A percentile compares a stretch with the other conserved stretches of the same genome.
Conservation (phyloP, 2,797 vertebrate genomes). For the Rhinatrema bivittatum region DNA sequence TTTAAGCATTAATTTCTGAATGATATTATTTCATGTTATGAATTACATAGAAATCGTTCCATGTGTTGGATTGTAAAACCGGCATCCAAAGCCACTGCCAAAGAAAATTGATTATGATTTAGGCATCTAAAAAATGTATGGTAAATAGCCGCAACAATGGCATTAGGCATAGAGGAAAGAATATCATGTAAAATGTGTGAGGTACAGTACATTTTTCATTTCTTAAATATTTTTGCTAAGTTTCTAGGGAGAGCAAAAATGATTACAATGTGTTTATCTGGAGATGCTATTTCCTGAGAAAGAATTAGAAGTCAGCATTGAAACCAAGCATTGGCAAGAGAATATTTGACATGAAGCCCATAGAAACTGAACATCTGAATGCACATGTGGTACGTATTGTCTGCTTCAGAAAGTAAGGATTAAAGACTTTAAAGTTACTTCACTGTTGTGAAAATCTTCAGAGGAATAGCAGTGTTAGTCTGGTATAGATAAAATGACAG, state of each 20-base stretch:
- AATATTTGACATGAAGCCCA: too few species aligned
- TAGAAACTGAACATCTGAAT: too few species aligned
- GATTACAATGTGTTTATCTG: not conserved
- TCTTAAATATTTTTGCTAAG: constrained; percentile 1
- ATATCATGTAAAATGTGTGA: not conserved
- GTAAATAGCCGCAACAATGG: not conserved
- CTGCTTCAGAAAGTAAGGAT: too few species aligned
- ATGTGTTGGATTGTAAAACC: constrained; percentile 20
- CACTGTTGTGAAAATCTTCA: too few species aligned
- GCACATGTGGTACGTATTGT: too few species aligned
- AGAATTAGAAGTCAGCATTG: not conserved
- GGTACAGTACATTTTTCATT: constrained; percentile 2
- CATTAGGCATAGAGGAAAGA: constrained; percentile 5
- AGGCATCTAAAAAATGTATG: constrained; percentile 9
- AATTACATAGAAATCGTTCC: constrained; percentile 9
- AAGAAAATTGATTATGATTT: rapidly evolving
- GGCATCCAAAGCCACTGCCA: not conserved
- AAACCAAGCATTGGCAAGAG: too few species aligned
- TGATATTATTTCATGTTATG: constrained; percentile 12
- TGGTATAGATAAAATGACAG: too few species aligned
- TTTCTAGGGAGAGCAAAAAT: not conserved
- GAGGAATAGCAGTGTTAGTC: too few species aligned
- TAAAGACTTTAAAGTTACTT: too few species aligned
- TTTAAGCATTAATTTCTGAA: too few species aligned
- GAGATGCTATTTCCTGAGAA: not conserved